A percentile compares a stretch with the other conserved stretches of the same genome.
Evolutionary conservation across 2,113 vertebrate genomes (phyloP).

Genomic region (Hoplias malabaricus): DNA sequence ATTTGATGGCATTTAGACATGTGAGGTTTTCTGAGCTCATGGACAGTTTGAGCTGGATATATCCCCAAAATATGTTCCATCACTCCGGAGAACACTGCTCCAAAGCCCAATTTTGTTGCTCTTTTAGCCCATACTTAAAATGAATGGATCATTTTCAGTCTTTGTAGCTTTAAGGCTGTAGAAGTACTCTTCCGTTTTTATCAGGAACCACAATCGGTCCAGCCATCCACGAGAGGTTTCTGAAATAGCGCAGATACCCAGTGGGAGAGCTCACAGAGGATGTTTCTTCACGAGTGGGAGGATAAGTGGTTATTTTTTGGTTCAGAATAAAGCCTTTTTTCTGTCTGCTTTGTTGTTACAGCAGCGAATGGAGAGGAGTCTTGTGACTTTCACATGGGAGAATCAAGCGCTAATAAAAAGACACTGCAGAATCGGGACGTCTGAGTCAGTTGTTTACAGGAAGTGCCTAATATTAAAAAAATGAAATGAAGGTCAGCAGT

Average conservation of each 20-base stretch:
- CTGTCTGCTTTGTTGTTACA: neutral
- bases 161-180: neutral
- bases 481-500: neutral
- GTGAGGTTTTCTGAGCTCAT: too few species aligned
- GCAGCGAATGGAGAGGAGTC: neutral
- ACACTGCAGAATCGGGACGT: neutral
- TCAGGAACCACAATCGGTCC: neutral
- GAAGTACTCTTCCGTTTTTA: neutral
- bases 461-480: neutral
- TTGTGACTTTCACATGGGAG: conserved; percentile 34
- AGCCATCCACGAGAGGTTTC: conserved; percentile 6
- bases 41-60: too few species aligned
- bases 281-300: conserved; percentile 14
- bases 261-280: conserved; percentile 9
- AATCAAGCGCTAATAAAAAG: conserved; percentile 7
- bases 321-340: neutral
- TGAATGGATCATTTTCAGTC: too few species aligned
- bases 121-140: too few species aligned
- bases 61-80: too few species aligned
- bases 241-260: conserved; percentile 20
- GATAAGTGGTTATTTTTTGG: conserved; percentile 1
- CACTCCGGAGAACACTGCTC: too few species aligned
- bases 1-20: too few species aligned
- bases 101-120: too few species aligned
- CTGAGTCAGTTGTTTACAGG: neutral